Evolutionary conservation across 2,797 vertebrate genomes (phyloP).

Genomic region (Microtus agrestis): DNA sequence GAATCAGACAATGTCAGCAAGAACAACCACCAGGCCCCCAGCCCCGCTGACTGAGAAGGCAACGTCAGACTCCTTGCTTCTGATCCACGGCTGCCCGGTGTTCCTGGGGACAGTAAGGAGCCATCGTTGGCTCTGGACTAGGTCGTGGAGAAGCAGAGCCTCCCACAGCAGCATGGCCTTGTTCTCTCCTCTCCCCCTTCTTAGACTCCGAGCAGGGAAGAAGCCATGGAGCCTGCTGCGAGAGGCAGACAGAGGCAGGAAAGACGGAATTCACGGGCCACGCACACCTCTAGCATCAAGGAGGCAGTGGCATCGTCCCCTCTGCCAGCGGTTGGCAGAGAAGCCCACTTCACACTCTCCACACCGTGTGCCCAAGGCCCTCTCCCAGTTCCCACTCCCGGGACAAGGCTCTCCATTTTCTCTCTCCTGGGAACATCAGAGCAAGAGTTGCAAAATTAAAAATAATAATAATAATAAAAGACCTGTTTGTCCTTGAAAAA

Average conservation of each 20-base stretch:
- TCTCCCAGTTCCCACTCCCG: background rate
- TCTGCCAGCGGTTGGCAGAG: background rate
- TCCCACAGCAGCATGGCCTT: rapidly evolving
- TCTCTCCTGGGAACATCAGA: background rate
- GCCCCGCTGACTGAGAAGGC: background rate
- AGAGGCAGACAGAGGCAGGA: background rate
- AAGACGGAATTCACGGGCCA: background rate
- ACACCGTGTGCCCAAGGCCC: rapidly evolving
- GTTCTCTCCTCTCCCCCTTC: too few relatives aligned
- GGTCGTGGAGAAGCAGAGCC: background rate
- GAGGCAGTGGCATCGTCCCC: background rate
- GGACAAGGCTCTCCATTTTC: background rate
- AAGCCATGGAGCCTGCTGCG: background rate
- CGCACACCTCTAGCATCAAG: background rate
- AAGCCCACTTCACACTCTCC: background rate
- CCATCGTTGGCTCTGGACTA: background rate
- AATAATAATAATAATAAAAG: background rate
- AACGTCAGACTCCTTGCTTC: background rate
- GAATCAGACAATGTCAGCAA: rapidly evolving
- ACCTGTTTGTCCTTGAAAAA: conserved; percentile 35
- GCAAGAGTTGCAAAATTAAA: background rate
- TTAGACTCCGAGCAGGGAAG: background rate
- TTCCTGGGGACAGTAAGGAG: background rate
- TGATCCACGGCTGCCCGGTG: background rate
- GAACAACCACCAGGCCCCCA: background rate